These are phyloP conservation scores for Limnephilus auricula DNA, from an alignment of 2,888 invertebrate species.

Conservation along the genomic window DNA sequence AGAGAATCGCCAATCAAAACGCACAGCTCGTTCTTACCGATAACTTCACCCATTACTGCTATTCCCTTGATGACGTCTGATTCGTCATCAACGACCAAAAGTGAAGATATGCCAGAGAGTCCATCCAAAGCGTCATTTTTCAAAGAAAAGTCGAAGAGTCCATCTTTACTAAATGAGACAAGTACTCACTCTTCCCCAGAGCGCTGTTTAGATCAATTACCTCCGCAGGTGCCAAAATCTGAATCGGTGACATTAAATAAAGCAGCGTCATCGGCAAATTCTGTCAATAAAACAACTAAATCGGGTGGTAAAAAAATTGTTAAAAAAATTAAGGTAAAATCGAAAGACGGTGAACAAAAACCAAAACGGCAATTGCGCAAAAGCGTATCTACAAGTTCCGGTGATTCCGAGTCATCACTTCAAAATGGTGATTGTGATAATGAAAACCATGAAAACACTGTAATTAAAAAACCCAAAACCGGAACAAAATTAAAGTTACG, in stretches of 20 bases:
- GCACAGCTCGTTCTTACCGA: constrained; percentile 6
- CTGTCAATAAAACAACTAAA: constrained; percentile 57
- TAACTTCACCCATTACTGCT: background rate
- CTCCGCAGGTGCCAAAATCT: constrained; percentile 76
- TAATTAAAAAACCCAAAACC: constrained; percentile 67
- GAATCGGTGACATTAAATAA: constrained; percentile 68
- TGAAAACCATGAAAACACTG: constrained; percentile 70
- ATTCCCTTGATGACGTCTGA: constrained; percentile 46
- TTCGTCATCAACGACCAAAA: constrained; percentile 52
- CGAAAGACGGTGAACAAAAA: constrained; percentile 69
- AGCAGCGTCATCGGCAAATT: constrained; percentile 49
- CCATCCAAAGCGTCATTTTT: constrained; percentile 58
- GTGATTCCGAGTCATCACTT: constrained; percentile 72
- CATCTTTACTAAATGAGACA: constrained; percentile 67
- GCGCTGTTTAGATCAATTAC: constrained; percentile 72
- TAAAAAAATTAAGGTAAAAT: constrained; percentile 67
- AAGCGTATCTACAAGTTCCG: constrained; percentile 75
- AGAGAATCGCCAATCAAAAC: constrained; percentile 15
- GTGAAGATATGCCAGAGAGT: constrained; percentile 54
- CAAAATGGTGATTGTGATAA: constrained; percentile 72
- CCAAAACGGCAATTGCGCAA: constrained; percentile 71
- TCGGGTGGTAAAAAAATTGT: constrained; percentile 64
- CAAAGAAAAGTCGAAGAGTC: constrained; percentile 69
- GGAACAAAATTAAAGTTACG: constrained; percentile 50
- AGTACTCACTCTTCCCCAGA: constrained; percentile 66